Base-by-base conservation (phyloP, 2,888 invertebrate genomes). In the Mimumesa dahlbomi region DNA sequence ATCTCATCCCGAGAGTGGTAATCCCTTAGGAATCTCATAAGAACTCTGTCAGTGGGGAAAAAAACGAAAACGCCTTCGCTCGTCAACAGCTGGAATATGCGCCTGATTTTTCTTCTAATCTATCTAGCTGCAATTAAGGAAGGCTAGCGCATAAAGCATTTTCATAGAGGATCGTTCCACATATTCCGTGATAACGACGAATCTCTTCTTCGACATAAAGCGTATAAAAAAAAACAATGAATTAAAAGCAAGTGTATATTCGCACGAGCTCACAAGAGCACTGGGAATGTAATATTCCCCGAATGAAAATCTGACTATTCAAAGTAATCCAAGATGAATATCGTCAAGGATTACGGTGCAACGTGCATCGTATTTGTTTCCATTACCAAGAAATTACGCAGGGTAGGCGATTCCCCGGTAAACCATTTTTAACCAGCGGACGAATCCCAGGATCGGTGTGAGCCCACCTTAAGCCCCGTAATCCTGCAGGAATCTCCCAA, bases 401-500 rank as follows among this genome's bases (percentile, higher is more conserved):
- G 29, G 40, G 29, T 52, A 21, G 46, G 29, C 21, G 7, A 38
- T 48, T 57, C 18, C 46, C 16, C 34, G 45, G n/a, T 25, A 21
- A 50, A 59, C 57, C 31, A 16, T 53, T 65, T 48, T 50, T 57
- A n/a, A 22, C 19, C 16, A 18, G 29, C 38, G 13, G 50, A 50
- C 16, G 34, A 54, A 50, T 50, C 50, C 21, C 49, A 13, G 14
- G 21, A 9, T 31, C 22, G 45, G 19, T 38, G 34, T 38, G 64
- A 66, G 59, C 48, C 46, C 18, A 57, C 46, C 56, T 29, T 65
- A 75, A 79, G 67, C 68, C 46, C 52, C 36, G 69, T 79, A 81
- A 82, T 83, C 77, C 63, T 65, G 62, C 25, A 69, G 76, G 77
- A 82, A 82, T 82, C 68, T 78, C 64, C 57, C 58, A 76, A 77